Percentiles rank a stretch among this genome's conserved stretches.
Evolutionary conservation across 2,797 vertebrate species (phyloP).

Genomic region (Acanthiza pusilla): DNA sequence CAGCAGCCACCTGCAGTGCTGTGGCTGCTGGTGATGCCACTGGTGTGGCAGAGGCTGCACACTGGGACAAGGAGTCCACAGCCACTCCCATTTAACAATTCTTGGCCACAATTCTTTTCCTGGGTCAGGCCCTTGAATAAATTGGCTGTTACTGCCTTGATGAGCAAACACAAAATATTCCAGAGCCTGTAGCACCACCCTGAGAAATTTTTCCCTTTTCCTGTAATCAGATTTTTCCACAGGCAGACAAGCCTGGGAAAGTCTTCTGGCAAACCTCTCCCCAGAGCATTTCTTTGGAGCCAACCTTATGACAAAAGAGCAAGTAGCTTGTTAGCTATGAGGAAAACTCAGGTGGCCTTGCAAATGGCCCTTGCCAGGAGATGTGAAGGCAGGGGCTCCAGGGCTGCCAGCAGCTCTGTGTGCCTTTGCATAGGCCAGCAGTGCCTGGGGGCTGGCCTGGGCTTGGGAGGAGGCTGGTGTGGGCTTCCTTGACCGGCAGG

Average conservation of each 20-base stretch:
- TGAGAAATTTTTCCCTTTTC: not conserved
- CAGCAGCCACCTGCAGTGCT: not conserved
- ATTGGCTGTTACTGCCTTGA: not conserved
- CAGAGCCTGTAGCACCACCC: not conserved
- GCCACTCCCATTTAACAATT: not conserved
- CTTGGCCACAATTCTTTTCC: not conserved
- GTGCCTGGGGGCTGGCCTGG: not conserved
- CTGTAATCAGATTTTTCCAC: not conserved
- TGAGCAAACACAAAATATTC: not conserved
- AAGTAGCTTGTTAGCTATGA: not conserved
- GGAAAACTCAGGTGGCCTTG: not conserved
- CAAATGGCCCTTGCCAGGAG: not conserved
- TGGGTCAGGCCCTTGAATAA: not conserved
- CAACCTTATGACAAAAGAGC: not conserved
- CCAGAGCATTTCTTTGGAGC: not conserved
- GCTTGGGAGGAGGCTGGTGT: not conserved
- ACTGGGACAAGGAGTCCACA: fast-evolving
- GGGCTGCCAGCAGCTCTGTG: not conserved
- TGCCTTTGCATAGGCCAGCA: not conserved
- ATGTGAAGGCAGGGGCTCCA: not conserved
- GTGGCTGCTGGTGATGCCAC: not conserved
- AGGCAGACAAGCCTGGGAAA: not conserved
- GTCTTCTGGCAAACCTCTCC: not conserved
- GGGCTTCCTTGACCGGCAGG: fast-evolving
- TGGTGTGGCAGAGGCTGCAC: not conserved